Conservation (phyloP, 2,113 vertebrate genomes). For the Nematolebias whitei region DNA sequence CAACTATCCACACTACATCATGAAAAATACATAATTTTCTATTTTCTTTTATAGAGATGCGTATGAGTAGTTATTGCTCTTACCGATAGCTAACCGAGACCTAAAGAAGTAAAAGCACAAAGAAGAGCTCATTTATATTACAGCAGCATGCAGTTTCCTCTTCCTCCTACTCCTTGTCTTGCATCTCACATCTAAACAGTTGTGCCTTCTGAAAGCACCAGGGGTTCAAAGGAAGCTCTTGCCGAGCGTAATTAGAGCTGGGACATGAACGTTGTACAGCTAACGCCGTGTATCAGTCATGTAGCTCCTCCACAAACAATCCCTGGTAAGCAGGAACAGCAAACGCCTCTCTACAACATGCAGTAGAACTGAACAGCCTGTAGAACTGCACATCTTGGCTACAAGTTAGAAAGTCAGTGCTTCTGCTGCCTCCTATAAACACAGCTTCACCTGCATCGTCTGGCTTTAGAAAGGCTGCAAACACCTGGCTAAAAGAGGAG, state of each 20-base stretch:
- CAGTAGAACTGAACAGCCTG: background rate
- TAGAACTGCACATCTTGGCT: background rate
- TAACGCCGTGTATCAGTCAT: slow-evolving; percentile 19
- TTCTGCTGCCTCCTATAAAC: background rate
- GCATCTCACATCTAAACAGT: slow-evolving; percentile 26
- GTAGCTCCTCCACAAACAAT: slow-evolving; percentile 14
- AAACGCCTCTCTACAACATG: slow-evolving; percentile 31
- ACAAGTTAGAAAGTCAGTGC: slow-evolving; percentile 11
- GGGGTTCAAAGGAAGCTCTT: slow-evolving; percentile 40
- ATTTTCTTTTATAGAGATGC: background rate
- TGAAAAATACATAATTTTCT: background rate
- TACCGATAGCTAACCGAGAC: background rate
- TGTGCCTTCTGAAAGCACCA: slow-evolving; percentile 43
- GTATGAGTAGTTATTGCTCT: background rate
- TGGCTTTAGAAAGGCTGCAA: background rate
- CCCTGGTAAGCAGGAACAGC: background rate
- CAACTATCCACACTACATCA: background rate
- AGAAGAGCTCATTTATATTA: slow-evolving; percentile 55
- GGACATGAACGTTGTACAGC: slow-evolving; percentile 30
- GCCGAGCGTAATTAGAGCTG: slow-evolving; percentile 49
- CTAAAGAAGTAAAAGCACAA: slow-evolving; percentile 41
- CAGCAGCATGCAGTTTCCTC: slow-evolving; percentile 34
- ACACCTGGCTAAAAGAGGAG: background rate
- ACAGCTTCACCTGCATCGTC: background rate
- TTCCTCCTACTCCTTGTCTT: slow-evolving; percentile 23